Evolutionary conservation across 2,888 invertebrate species (phyloP).

Genomic region (Ramazzottius varieornatus): DNA sequence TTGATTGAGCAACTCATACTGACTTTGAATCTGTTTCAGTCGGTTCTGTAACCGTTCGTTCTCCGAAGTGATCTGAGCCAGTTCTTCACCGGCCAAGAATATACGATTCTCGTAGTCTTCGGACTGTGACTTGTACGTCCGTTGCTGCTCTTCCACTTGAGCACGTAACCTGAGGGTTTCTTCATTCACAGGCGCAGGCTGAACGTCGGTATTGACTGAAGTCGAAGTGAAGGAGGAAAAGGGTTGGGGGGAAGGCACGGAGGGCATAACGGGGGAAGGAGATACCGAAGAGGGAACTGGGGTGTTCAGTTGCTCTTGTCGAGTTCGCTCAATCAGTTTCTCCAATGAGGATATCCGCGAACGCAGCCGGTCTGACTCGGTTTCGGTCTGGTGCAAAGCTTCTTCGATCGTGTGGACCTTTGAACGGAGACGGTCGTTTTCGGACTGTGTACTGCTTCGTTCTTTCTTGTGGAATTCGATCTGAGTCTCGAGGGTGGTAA

Average conservation of each 20-base stretch:
- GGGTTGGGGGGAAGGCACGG: no score
- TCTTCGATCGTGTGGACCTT: background rate
- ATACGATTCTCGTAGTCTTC: background rate
- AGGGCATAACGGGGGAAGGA: background rate
- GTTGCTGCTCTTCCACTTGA: background rate
- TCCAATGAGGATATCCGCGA: background rate
- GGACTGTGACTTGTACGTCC: background rate
- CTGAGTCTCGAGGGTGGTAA: constrained; percentile 17
- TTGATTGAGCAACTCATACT: background rate
- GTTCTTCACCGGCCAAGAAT: background rate
- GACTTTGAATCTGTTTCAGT: background rate
- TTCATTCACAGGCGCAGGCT: background rate
- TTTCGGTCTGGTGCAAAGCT: background rate
- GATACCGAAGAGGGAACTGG: background rate
- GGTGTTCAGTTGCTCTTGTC: background rate
- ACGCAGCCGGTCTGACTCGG: constrained; percentile 3
- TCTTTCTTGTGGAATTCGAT: constrained; percentile 10
- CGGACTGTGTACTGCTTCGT: background rate
- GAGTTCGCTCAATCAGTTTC: background rate
- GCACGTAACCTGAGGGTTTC: background rate
- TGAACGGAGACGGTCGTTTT: background rate
- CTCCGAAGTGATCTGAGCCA: constrained; percentile 7
- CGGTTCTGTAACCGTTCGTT: constrained; percentile 11
- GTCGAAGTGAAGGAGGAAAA: no score
- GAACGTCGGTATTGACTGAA: background rate